Percentiles rank a stretch among this genome's conserved stretches.
These are phyloP conservation scores for Regulus satrapa DNA, from an alignment of 2,113 vertebrate species.

Conservation along the genomic window DNA sequence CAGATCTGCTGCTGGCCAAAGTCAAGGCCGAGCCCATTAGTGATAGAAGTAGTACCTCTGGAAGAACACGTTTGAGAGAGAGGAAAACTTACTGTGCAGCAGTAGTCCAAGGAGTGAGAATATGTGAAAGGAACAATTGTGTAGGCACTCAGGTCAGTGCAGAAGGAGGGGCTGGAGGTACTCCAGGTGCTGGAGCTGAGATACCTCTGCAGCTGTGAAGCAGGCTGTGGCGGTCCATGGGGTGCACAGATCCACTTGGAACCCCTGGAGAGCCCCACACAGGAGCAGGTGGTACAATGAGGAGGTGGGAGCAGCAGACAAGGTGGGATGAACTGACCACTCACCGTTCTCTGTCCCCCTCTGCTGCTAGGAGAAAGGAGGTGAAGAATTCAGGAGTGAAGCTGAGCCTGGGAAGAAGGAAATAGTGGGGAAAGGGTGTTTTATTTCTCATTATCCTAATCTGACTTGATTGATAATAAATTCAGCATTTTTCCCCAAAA, in stretches of 20 bases:
- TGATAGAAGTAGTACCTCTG: neutral
- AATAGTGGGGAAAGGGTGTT: neutral
- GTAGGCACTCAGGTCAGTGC: neutral
- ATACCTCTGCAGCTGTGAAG: neutral
- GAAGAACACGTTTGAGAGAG: neutral
- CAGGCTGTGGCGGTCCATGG: neutral
- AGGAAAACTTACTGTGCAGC: neutral
- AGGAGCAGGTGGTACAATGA: neutral
- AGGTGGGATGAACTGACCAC: neutral
- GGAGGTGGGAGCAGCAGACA: neutral
- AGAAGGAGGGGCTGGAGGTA: neutral
- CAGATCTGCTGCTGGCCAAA: neutral
- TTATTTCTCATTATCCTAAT: neutral
- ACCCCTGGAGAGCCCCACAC: neutral
- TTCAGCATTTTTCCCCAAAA: fast-evolving
- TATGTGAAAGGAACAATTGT: neutral
- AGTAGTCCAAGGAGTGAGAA: neutral
- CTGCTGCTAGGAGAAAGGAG: neutral
- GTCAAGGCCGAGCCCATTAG: too few relatives aligned
- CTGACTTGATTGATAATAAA: neutral
- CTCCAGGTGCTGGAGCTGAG: neutral
- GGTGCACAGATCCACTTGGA: neutral
- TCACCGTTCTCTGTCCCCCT: neutral
- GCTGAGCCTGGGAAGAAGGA: neutral
- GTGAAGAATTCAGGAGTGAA: neutral